Evolutionary conservation across 2,113 vertebrate species (phyloP).

Genomic region (Morone chrysops): DNA sequence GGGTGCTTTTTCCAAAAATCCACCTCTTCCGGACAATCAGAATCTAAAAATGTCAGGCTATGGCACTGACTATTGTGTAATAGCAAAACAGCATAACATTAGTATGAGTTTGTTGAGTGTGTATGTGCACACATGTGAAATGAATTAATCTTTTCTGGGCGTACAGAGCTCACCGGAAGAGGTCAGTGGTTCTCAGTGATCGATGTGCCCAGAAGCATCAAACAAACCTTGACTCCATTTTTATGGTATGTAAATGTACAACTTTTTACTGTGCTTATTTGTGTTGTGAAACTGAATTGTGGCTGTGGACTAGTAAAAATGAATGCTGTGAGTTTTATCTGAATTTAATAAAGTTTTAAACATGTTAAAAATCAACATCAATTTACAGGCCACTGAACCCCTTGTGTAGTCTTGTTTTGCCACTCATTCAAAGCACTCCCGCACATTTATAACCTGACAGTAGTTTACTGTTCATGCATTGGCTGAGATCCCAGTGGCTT

Average conservation of each 20-base stretch:
- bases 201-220: not conserved
- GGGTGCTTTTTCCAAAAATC: not conserved
- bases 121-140: not conserved
- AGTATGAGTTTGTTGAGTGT: not conserved
- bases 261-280: not conserved
- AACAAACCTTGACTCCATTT: constrained; percentile 22
- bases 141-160: not conserved
- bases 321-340: not conserved
- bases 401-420: not conserved
- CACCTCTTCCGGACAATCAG: not conserved
- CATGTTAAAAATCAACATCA: not conserved
- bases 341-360: not conserved
- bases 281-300: not conserved
- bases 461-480: not conserved
- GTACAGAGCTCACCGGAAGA: not conserved
- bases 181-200: not conserved
- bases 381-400: not conserved
- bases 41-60: not conserved
- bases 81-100: not conserved
- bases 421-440: not conserved
- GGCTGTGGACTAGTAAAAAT: not conserved
- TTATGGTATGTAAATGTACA: constrained; percentile 11
- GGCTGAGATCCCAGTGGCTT: not conserved
- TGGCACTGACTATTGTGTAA: too few relatives aligned
- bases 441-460: not conserved